phyloP scores from a whole-genome alignment of 2,113 vertebrate genomes.

The Notiomystis cincta region DNA sequence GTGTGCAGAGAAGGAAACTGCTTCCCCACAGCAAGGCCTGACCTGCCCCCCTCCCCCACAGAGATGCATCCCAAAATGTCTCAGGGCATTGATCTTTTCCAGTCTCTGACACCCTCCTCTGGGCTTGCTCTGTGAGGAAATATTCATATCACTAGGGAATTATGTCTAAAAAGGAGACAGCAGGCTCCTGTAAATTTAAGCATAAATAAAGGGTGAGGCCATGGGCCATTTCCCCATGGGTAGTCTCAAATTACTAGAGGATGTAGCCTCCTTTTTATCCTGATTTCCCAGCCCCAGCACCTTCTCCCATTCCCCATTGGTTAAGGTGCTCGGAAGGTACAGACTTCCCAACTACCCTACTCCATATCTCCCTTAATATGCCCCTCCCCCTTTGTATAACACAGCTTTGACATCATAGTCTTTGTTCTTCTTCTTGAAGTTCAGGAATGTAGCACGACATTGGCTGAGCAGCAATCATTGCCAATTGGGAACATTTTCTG shows the following conservation, averaged over 20 bases:
- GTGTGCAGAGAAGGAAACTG: background rate
- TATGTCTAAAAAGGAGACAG: background rate
- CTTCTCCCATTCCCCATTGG: background rate
- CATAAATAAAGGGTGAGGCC: background rate
- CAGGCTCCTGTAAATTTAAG: no score
- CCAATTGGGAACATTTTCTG: background rate
- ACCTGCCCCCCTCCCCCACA: no score
- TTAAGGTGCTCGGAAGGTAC: background rate
- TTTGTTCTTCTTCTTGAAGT: fast-evolving
- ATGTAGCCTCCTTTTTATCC: background rate
- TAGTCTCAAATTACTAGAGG: background rate
- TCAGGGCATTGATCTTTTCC: fast-evolving
- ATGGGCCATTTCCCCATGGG: background rate
- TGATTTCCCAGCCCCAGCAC: background rate
- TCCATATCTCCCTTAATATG: background rate
- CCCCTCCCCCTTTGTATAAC: background rate
- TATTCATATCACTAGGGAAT: fast-evolving
- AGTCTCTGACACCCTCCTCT: background rate
- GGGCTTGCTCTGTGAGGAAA: fast-evolving
- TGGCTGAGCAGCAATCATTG: fast-evolving
- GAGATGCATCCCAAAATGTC: background rate
- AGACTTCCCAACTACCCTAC: background rate
- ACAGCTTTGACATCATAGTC: no score
- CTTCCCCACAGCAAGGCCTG: background rate
- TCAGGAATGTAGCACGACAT: background rate